These are phyloP conservation scores for Lycaon pictus DNA, from an alignment of 2,113 vertebrate genomes.

Conservation along the genomic window DNA sequence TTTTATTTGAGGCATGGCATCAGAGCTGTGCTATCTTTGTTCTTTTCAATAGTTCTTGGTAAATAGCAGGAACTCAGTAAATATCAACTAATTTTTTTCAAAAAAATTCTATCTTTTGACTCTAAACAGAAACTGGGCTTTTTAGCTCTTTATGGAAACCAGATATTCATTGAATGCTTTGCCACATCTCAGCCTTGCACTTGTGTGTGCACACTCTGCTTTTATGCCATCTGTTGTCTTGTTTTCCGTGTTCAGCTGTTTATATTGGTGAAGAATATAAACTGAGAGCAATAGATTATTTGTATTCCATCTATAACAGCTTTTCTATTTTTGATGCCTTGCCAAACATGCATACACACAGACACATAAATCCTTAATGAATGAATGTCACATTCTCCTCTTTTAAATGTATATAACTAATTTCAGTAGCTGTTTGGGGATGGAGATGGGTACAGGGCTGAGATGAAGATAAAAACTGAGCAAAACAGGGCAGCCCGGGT, in stretches of 20 bases:
- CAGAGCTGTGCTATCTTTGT: background rate
- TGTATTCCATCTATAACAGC: background rate
- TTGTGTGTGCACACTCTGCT: background rate
- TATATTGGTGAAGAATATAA: slow-evolving; percentile 30
- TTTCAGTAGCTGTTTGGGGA: background rate
- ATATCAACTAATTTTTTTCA: slow-evolving; percentile 15
- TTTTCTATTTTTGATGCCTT: background rate
- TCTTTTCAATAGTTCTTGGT: slow-evolving; percentile 42
- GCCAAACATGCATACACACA: background rate
- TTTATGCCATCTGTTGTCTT: slow-evolving; percentile 57
- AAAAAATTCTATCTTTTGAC: slow-evolving; percentile 31
- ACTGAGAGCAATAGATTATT: slow-evolving; percentile 35
- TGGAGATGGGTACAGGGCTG: background rate
- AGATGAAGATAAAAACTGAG: slow-evolving; percentile 44
- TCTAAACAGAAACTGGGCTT: slow-evolving; percentile 17
- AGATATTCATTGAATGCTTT: background rate
- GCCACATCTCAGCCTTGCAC: background rate
- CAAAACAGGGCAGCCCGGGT: background rate
- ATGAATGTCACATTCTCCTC: slow-evolving; percentile 16
- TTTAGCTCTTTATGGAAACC: slow-evolving; percentile 15
- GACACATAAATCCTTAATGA: background rate
- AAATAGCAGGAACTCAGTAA: slow-evolving; percentile 65
- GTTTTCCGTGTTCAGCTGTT: slow-evolving; percentile 53
- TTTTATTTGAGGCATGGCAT: slow-evolving; percentile 41
- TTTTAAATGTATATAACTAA: background rate